phyloP scores from a whole-genome alignment of 2,113 vertebrate species.

The Cyanoderma ruficeps region DNA sequence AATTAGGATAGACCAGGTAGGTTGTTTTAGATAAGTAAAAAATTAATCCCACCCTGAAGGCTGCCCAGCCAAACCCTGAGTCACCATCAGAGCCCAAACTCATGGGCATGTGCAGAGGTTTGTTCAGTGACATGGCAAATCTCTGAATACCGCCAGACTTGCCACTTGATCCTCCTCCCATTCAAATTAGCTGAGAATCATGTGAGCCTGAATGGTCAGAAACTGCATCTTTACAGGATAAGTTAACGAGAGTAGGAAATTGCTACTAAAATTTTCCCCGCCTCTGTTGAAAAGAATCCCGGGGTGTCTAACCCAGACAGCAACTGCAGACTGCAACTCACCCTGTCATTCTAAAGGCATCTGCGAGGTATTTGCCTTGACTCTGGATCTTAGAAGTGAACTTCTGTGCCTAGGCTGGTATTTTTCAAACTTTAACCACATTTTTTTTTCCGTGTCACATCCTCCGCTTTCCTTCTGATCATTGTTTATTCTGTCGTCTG shows the following conservation, averaged over 20 bases:
- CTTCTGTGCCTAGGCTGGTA: conserved; percentile 58
- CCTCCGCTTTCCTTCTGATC: conserved; percentile 61
- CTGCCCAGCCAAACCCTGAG: conserved; percentile 25
- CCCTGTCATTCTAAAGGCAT: conserved; percentile 62
- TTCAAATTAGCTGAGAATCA: conserved; percentile 27
- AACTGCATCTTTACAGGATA: background rate
- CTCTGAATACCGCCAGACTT: background rate
- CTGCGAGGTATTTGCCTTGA: conserved; percentile 58
- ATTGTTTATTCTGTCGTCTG: conserved; percentile 48
- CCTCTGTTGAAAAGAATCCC: conserved; percentile 60
- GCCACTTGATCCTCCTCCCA: background rate
- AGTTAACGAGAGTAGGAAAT: conserved; percentile 50
- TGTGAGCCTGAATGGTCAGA: conserved; percentile 8
- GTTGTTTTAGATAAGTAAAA: background rate
- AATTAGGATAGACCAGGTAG: background rate
- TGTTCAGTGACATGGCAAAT: conserved; percentile 35
- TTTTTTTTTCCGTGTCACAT: conserved; percentile 44
- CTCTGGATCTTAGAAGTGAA: conserved; percentile 52
- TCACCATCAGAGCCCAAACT: background rate
- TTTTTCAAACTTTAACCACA: conserved; percentile 63
- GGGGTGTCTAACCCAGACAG: conserved; percentile 55
- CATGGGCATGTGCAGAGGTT: background rate
- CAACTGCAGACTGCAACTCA: conserved; percentile 56
- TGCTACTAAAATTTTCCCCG: conserved; percentile 43
- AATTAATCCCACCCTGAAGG: background rate